phyloP scores from a whole-genome alignment of 2,888 invertebrate genomes.

The Heliconius charithonia region DNA sequence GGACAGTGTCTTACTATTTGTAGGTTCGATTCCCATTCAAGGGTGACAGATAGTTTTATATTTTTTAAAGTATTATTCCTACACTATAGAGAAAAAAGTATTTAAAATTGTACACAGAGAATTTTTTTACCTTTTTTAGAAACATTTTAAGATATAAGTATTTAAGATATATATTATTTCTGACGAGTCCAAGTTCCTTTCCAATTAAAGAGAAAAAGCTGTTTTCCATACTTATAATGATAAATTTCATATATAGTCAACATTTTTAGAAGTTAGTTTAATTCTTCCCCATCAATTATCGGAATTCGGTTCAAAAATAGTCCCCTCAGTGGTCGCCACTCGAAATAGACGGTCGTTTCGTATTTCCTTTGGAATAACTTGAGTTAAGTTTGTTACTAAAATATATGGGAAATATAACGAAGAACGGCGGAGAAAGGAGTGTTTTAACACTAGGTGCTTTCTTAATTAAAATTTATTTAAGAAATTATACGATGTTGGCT shows the following conservation, averaged over 20 bases:
- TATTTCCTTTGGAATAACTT: conserved; percentile 32
- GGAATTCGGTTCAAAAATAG: conserved; percentile 28
- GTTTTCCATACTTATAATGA: neutral
- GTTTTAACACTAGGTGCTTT: too few species aligned
- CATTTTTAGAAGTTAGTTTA: neutral
- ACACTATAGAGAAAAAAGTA: too few species aligned
- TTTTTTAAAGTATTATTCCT: neutral
- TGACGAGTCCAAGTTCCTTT: neutral
- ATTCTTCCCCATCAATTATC: conserved; percentile 4
- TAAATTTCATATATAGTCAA: neutral
- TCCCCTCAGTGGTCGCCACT: conserved; percentile 27
- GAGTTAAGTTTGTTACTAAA: conserved; percentile 13
- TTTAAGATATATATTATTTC: too few species aligned
- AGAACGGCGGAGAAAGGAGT: too few species aligned
- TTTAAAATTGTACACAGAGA: too few species aligned
- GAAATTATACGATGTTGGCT: too few species aligned
- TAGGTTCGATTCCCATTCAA: neutral
- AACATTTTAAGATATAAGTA: too few species aligned
- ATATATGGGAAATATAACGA: neutral
- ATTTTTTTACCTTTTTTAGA: neutral
- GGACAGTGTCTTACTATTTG: too few species aligned
- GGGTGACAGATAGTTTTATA: neutral
- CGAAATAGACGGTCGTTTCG: conserved; percentile 31
- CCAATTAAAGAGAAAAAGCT: neutral
- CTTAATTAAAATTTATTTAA: too few species aligned